A percentile compares a stretch with the other conserved stretches of the same genome.
Evolutionary conservation across 1,140 invertebrate species (phyloP).

Genomic region (Trinorchestia longiramus): DNA sequence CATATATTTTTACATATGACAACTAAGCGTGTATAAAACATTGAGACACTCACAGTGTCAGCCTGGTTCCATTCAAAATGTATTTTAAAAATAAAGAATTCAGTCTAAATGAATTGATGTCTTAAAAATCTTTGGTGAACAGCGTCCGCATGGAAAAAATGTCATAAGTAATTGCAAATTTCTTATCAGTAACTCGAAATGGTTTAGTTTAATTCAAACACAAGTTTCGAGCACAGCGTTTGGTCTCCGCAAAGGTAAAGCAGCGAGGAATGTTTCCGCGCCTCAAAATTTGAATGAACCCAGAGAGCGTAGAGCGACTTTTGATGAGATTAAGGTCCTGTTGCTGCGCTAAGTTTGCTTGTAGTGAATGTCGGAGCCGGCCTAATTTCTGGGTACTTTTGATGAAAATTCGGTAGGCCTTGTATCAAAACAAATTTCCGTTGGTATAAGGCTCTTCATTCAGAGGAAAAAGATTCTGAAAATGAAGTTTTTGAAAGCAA

Average conservation of each 20-base stretch:
- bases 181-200: background rate
- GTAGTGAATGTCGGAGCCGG: background rate
- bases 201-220: background rate
- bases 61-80: background rate
- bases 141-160: background rate
- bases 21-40: background rate
- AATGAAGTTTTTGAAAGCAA: background rate
- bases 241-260: background rate
- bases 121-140: background rate
- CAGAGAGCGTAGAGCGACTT: background rate
- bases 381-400: background rate
- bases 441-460: background rate
- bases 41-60: background rate
- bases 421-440: conserved; percentile 15
- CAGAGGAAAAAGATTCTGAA: background rate
- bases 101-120: background rate
- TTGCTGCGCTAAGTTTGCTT: conserved; percentile 35
- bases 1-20: background rate
- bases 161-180: background rate
- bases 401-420: conserved; percentile 25
- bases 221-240: background rate
- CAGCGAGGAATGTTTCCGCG: background rate
- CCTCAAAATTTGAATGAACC: background rate
- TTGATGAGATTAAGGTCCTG: conserved; percentile 46
- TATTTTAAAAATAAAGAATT: background rate